Conservation (phyloP, 2,113 vertebrate species). For the Xyliphius kryptos region DNA sequence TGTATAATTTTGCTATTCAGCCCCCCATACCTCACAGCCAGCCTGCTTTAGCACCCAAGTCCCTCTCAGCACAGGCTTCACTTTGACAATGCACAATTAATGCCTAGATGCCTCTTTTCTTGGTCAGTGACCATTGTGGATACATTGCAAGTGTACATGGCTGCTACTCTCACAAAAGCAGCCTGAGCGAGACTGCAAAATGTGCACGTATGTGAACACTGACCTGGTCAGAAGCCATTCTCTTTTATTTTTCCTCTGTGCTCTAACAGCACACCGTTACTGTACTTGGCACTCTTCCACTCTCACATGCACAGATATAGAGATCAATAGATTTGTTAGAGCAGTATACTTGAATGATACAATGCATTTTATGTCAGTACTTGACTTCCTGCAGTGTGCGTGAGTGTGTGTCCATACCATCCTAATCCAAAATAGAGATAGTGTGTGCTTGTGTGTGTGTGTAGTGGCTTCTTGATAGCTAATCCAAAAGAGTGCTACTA, state of each 20-base stretch:
- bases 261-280: slow-evolving; percentile 13
- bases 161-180: too few relatives aligned
- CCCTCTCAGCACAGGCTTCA: slow-evolving; percentile 31
- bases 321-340: slow-evolving; percentile 35
- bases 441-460: too few relatives aligned
- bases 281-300: slow-evolving; percentile 29
- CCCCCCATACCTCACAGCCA: slow-evolving; percentile 37
- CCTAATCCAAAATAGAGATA: too few relatives aligned
- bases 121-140: slow-evolving; percentile 17
- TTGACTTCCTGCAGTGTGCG: slow-evolving; percentile 61
- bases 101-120: slow-evolving; percentile 42
- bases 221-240: slow-evolving; percentile 30
- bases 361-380: slow-evolving; percentile 64
- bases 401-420: too few relatives aligned
- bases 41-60: slow-evolving; percentile 19
- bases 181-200: too few relatives aligned
- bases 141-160: not conserved
- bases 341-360: slow-evolving; percentile 50
- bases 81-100: slow-evolving; percentile 32
- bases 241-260: not conserved
- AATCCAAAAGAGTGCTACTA: slow-evolving; percentile 53
- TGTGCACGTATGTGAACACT: too few relatives aligned
- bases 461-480: slow-evolving; percentile 7
- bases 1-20: slow-evolving; percentile 21
- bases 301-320: slow-evolving; percentile 29